Evolutionary conservation across 2,113 vertebrate genomes (phyloP).

Genomic region (Urocitellus parryii): DNA sequence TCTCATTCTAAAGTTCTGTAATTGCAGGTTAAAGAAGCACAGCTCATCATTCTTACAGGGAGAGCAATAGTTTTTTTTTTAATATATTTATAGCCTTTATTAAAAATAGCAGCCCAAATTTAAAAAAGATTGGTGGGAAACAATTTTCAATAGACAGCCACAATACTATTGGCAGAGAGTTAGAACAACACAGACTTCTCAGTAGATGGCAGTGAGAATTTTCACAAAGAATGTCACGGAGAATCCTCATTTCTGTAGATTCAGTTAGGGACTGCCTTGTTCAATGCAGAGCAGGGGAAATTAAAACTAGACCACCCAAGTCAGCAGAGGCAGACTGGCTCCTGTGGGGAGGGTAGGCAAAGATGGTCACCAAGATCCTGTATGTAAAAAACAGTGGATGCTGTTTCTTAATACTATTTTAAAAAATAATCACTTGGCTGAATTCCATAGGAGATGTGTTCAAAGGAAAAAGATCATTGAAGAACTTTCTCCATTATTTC

Average conservation of each 20-base stretch:
- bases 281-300: background rate
- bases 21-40: background rate
- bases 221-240: background rate
- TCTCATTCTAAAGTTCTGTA: background rate
- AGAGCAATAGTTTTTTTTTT: background rate
- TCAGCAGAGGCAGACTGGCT: background rate
- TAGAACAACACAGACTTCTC: background rate
- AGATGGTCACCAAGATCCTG: background rate
- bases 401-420: background rate
- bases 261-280: background rate
- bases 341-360: background rate
- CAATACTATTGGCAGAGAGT: background rate
- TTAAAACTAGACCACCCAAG: background rate
- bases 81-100: background rate
- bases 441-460: background rate
- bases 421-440: background rate
- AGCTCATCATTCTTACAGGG: background rate
- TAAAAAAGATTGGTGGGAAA: background rate
- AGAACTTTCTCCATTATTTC: background rate
- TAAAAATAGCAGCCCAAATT: background rate
- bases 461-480: background rate
- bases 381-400: background rate
- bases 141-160: background rate
- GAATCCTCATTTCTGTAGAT: background rate
- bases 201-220: background rate